These are phyloP conservation scores for Zelleria hepariella DNA, from an alignment of 2,888 invertebrate species.

Conservation along the genomic window DNA sequence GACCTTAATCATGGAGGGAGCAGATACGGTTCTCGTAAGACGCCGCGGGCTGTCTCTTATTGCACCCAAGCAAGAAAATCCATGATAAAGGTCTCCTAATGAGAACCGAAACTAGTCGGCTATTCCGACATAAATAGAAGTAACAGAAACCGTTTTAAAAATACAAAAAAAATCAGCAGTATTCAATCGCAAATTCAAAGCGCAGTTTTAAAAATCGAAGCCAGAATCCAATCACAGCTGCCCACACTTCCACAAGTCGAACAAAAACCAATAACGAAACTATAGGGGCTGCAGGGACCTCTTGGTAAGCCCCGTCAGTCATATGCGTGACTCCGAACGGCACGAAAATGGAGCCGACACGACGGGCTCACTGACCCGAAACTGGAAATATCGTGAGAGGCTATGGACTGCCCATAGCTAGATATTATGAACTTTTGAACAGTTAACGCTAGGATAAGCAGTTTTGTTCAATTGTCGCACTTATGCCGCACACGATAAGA, in stretches of 20 bases:
- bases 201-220: background rate
- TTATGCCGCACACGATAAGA: too few relatives aligned
- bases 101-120: too few relatives aligned
- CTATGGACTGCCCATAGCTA: background rate
- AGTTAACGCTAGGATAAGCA: background rate
- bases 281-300: background rate
- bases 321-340: background rate
- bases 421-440: background rate
- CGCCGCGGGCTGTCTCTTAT: too few relatives aligned
- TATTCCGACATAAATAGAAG: too few relatives aligned
- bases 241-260: background rate
- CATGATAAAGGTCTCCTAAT: too few relatives aligned
- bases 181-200: background rate
- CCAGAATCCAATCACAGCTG: background rate
- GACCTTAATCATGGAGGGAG: too few relatives aligned
- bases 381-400: background rate
- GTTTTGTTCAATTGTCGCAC: too few relatives aligned
- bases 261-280: background rate
- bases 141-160: too few relatives aligned
- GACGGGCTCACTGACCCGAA: slow-evolving; percentile 1
- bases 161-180: background rate
- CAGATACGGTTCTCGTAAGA: too few relatives aligned
- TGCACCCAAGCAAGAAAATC: too few relatives aligned
- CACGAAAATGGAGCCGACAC: background rate
- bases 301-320: background rate